These are phyloP conservation scores for Mesocentrotus franciscanus DNA, from an alignment of 53 echinoderm and acorn worm species.

Conservation along the genomic window DNA sequence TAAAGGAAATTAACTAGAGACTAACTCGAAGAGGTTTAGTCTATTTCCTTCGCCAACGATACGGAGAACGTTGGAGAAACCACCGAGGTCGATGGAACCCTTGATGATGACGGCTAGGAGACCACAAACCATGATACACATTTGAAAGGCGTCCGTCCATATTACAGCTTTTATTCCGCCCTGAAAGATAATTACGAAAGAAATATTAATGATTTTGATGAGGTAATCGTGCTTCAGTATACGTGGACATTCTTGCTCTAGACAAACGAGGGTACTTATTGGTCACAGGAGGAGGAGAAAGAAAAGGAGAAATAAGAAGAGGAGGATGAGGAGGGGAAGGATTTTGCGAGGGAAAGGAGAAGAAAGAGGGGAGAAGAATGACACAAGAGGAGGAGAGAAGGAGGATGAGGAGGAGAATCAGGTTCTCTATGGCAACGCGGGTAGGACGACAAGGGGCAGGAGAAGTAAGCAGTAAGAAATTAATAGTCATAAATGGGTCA, in stretches of 20 bases:
- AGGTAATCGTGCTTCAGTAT: too few species aligned
- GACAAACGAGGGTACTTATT: too few species aligned
- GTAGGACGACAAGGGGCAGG: neutral
- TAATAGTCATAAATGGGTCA: too few species aligned
- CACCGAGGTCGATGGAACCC: constrained; percentile 27
- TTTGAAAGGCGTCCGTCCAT: constrained; percentile 30
- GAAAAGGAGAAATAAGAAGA: neutral
- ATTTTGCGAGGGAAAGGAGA: neutral
- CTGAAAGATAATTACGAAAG: neutral
- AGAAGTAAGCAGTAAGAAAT: neutral
- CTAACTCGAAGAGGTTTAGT: constrained; percentile 77
- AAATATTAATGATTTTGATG: neutral
- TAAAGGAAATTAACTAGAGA: neutral
- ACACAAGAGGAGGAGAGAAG: too few species aligned
- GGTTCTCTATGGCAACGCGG: neutral
- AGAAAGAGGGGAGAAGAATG: neutral
- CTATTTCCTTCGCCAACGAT: constrained; percentile 66
- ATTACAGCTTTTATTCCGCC: constrained; percentile 43
- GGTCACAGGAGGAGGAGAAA: neutral
- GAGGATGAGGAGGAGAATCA: too few species aligned
- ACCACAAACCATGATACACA: constrained; percentile 14
- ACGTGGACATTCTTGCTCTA: too few species aligned
- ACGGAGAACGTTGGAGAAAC: constrained; percentile 65
- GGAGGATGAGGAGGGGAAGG: neutral
- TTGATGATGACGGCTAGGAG: constrained; percentile 44